phyloP scores from a whole-genome alignment of 2,888 invertebrate genomes.

The Chymomyza amoena region DNA sequence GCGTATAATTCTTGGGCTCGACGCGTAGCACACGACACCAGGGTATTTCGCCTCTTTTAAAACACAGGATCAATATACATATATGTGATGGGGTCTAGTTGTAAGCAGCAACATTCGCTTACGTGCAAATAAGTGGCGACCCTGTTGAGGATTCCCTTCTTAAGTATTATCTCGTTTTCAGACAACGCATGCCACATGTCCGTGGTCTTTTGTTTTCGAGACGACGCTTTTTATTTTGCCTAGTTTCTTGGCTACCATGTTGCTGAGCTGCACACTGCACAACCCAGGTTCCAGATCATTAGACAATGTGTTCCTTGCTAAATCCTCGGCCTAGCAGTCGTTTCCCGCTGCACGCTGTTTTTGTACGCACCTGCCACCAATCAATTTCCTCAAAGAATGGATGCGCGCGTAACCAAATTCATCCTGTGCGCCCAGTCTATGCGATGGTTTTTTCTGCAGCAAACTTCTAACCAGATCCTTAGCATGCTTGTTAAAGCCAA shows the following conservation, averaged over 20 bases:
- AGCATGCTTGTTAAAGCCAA: constrained; percentile 92
- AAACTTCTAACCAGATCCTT: constrained; percentile 92
- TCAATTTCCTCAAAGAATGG: constrained; percentile 90
- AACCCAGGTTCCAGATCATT: constrained; percentile 92
- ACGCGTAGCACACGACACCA: constrained; percentile 93
- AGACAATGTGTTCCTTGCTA: constrained; percentile 85
- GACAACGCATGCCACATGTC: constrained; percentile 92
- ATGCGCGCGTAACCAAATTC: constrained; percentile 86
- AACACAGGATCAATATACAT: constrained; percentile 97
- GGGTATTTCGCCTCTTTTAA: constrained; percentile 97
- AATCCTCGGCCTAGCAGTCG: constrained; percentile 82
- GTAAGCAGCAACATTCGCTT: constrained; percentile 96
- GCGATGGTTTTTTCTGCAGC: constrained; percentile 88
- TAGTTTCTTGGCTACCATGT: constrained; percentile 85
- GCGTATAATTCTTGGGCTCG: constrained; percentile 97
- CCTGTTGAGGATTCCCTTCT: constrained; percentile 95
- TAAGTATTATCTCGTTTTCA: constrained; percentile 93
- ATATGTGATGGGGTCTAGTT: constrained; percentile 94
- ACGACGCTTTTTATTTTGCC: constrained; percentile 82
- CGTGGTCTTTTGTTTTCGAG: constrained; percentile 83
- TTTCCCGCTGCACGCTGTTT: constrained; percentile 88
- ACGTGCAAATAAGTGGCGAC: constrained; percentile 95
- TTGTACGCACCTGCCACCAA: constrained; percentile 88
- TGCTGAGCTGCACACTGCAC: too few relatives aligned
- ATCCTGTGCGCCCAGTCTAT: constrained; percentile 91